Evolutionary conservation across 2,797 vertebrate genomes (phyloP).

Genomic region (Malacoraja senta): DNA sequence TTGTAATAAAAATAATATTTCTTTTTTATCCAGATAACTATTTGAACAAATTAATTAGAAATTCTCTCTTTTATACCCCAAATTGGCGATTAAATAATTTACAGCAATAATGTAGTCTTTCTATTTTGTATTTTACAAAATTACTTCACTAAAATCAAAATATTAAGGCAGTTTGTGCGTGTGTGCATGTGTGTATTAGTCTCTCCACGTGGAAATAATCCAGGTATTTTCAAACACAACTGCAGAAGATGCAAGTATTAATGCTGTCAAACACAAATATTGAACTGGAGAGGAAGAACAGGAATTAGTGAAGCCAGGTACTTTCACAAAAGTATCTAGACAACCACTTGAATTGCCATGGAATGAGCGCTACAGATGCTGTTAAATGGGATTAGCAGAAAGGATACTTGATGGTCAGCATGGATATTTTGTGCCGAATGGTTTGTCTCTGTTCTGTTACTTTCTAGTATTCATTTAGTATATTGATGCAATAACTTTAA

Average conservation of each 20-base stretch:
- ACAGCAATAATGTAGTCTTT: background rate
- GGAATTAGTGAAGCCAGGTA: too few relatives aligned
- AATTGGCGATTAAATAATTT: background rate
- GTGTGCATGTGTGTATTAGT: background rate
- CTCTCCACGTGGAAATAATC: background rate
- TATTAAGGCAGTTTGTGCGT: background rate
- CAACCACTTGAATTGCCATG: too few relatives aligned
- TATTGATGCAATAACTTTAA: background rate
- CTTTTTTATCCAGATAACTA: background rate
- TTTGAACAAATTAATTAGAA: background rate
- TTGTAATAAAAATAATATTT: background rate
- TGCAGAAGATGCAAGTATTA: background rate
- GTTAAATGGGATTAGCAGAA: too few relatives aligned
- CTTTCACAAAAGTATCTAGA: too few relatives aligned
- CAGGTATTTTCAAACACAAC: background rate
- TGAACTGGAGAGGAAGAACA: too few relatives aligned
- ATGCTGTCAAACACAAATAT: too few relatives aligned
- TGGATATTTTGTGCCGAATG: too few relatives aligned
- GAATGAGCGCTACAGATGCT: too few relatives aligned
- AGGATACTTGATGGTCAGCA: too few relatives aligned
- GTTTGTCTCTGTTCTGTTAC: too few relatives aligned
- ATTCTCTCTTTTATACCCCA: background rate
- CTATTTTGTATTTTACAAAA: background rate
- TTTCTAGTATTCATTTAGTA: background rate
- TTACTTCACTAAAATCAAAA: background rate